Evolutionary conservation across 2,113 vertebrate genomes (phyloP).

Genomic region (Thamnophis sirtalis): DNA sequence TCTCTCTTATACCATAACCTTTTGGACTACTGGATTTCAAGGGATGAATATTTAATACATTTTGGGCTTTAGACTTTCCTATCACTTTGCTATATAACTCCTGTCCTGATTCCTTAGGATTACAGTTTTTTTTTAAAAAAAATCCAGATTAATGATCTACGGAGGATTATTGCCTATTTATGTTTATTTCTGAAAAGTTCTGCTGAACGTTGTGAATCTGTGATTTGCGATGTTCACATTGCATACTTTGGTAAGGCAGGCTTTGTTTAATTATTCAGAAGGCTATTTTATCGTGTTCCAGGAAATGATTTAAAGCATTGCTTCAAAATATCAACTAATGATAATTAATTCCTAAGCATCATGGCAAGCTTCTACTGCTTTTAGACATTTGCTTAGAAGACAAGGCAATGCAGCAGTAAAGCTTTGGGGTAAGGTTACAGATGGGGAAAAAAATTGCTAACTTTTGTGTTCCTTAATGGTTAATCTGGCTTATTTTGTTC

Average conservation of each 20-base stretch:
- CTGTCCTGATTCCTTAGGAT: neutral
- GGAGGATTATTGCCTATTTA: neutral
- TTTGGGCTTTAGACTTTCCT: neutral
- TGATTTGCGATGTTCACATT: slow-evolving; percentile 44
- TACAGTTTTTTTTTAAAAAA: neutral
- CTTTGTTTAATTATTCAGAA: slow-evolving; percentile 65
- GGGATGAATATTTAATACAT: slow-evolving; percentile 5
- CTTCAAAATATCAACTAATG: slow-evolving; percentile 28
- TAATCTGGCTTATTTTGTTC: neutral
- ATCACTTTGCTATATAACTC: neutral
- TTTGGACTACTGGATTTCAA: neutral
- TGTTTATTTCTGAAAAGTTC: slow-evolving; percentile 15
- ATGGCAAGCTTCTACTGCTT: slow-evolving; percentile 44
- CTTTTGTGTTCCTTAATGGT: neutral
- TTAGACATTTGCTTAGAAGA: slow-evolving; percentile 52
- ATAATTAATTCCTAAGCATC: slow-evolving; percentile 57
- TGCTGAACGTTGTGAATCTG: slow-evolving; percentile 36
- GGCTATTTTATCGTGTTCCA: slow-evolving; percentile 57
- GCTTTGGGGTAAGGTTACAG: neutral
- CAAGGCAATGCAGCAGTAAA: slow-evolving; percentile 16
- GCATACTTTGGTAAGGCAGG: slow-evolving; percentile 61
- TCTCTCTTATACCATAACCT: neutral
- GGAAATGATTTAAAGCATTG: slow-evolving; percentile 55
- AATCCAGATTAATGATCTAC: neutral
- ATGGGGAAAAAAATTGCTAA: too few relatives aligned